Percentiles rank a stretch among this genome's conserved stretches.
Conservation (phyloP, 2,113 vertebrate species). For the Chionis minor region DNA sequence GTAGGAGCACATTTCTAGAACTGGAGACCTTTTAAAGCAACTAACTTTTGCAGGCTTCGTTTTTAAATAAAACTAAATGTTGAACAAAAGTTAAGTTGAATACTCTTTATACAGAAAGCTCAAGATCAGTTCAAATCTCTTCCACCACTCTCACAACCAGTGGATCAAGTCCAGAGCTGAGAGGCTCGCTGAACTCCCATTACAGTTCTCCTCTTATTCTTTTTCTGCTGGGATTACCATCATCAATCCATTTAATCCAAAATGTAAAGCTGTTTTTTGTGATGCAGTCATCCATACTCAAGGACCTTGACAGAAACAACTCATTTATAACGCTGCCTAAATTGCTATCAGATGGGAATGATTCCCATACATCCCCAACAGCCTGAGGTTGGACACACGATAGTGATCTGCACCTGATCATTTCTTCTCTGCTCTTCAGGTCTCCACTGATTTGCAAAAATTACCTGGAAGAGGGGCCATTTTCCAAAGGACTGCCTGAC, state of each 20-base stretch:
- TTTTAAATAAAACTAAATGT: not conserved
- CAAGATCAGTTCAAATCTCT: not conserved
- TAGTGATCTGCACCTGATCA: slow-evolving; percentile 28
- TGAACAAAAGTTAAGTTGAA: not conserved
- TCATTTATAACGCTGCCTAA: slow-evolving; percentile 35
- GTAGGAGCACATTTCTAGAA: slow-evolving; percentile 31
- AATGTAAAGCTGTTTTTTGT: slow-evolving; percentile 46
- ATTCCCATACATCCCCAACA: slow-evolving; percentile 15
- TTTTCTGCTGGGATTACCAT: slow-evolving; percentile 48
- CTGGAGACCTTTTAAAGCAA: not conserved
- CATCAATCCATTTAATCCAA: slow-evolving; percentile 51
- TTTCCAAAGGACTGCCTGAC: not conserved
- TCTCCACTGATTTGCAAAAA: not conserved
- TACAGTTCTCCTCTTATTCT: slow-evolving; percentile 2
- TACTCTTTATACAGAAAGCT: not conserved
- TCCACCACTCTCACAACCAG: not conserved
- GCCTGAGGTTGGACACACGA: slow-evolving; percentile 5
- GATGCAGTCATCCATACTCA: slow-evolving; percentile 54
- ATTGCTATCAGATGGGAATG: slow-evolving; percentile 59
- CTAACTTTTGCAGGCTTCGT: not conserved
- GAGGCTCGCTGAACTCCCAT: not conserved
- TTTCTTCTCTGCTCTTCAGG: slow-evolving; percentile 7
- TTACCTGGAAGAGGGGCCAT: not conserved
- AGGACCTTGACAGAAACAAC: slow-evolving; percentile 52
- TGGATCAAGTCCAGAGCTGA: slow-evolving; percentile 25